These are phyloP conservation scores for Poeciliopsis turneri DNA, from an alignment of 2,797 vertebrate species.

Conservation along the genomic window DNA sequence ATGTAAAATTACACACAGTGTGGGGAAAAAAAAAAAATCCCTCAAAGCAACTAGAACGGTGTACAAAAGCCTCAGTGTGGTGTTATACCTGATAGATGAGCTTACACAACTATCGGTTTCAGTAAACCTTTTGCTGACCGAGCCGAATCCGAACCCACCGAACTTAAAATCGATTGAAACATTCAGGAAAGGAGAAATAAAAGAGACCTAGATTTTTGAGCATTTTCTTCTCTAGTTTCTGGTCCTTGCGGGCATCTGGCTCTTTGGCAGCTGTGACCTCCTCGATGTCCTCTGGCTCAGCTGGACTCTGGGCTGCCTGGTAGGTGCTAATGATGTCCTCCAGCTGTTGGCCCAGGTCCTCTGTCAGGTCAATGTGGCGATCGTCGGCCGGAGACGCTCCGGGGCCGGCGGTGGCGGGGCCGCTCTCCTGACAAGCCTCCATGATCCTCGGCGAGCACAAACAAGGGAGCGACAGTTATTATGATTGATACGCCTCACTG, in stretches of 20 bases:
- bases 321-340: constrained; percentile 96
- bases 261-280: constrained; percentile 73
- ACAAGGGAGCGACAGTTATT: neutral
- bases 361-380: constrained; percentile 79
- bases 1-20: neutral
- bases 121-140: constrained; percentile 56
- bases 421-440: constrained; percentile 80
- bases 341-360: constrained; percentile 90
- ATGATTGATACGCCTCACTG: too few relatives aligned
- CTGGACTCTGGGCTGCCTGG: constrained; percentile 72
- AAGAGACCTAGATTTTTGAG: constrained; percentile 90
- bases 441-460: constrained; percentile 71
- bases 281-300: constrained; percentile 76
- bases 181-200: constrained; percentile 13
- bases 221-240: constrained; percentile 95
- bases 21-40: neutral
- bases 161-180: constrained; percentile 49
- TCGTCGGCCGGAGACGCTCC: constrained; percentile 45
- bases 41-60: neutral
- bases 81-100: constrained; percentile 39
- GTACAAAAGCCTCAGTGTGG: constrained; percentile 12
- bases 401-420: constrained; percentile 29
- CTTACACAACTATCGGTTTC: constrained; percentile 50
- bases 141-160: constrained; percentile 47
- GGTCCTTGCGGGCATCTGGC: constrained; percentile 83